Base-by-base conservation (phyloP, 1,140 invertebrate species). In the Lamellibrachia luymesi region DNA sequence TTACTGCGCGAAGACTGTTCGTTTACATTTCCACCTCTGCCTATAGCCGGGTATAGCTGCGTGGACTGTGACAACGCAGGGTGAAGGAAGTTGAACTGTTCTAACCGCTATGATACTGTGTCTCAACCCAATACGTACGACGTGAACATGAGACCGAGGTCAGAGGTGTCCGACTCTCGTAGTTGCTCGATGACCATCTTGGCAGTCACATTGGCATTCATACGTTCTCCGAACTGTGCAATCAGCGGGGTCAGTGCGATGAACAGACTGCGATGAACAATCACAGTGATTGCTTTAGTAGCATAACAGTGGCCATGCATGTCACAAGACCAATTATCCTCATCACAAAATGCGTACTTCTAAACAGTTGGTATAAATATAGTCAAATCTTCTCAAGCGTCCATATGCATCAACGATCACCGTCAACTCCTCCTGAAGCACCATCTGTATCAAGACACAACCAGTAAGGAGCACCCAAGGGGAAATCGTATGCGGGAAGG, bases 181-280 rank as follows among this genome's bases (percentile, higher is more conserved):
- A 80, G 5, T 17, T 22, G 64, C 25, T 17, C 64, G 25, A 80
- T 22, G 25, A 80, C 25, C 64, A 22, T 22, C 64, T 6, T 10
- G 64, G 64, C 64, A 4, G 64, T 80, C 6, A 80, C 25, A 22
- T 80, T 80, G 64, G 13, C 17, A 2, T 22, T 22, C 17, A 80
- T 10, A 80, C 64, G 8, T 2, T 80, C 64, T 80, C 13, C 64
- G 25, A 10, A 80, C 13, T 80, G 64, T 2, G 64, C 64, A 22
- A 80, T 17, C 64, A 80, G 64, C 2, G 64, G 64, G 25, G 64
- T 80, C 64, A 80, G 13, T 10, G 13, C 64, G 64, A 22, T 80
- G 64, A 80, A 80, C 13, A 80, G 17, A 80, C 64, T 80, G 17
- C 25, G 64, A 80, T 51, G 94, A 91, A 56, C 13, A 10, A 51